Percentiles rank a stretch among this genome's conserved stretches.
Conservation (phyloP, 2,888 invertebrate genomes). For the Andrena marginata region DNA sequence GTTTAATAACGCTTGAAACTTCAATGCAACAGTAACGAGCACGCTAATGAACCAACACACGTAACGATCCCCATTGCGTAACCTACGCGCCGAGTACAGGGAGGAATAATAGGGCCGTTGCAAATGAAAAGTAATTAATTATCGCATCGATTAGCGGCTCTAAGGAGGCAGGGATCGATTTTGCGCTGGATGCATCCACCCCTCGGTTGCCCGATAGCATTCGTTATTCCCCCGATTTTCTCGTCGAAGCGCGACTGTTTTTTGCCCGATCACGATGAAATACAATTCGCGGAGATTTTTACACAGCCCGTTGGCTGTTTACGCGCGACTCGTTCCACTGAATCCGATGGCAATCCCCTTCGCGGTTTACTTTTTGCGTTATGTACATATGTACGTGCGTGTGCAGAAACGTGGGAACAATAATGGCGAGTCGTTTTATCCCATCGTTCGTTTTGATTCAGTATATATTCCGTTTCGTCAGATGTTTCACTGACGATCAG, state of each 20-base stretch:
- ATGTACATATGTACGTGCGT: conserved; percentile 12
- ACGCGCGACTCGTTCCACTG: conserved; percentile 44
- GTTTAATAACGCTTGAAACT: conserved; percentile 37
- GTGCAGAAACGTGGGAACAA: conserved; percentile 18
- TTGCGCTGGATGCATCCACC: too few relatives aligned
- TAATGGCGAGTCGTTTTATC: conserved; percentile 23
- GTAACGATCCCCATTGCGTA: conserved; percentile 41
- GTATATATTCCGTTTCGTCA: neutral
- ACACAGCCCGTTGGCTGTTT: conserved; percentile 46
- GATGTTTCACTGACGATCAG: too few relatives aligned
- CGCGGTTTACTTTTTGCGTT: conserved; percentile 25
- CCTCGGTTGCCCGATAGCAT: conserved; percentile 15
- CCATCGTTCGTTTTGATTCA: neutral
- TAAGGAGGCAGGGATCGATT: conserved; percentile 8
- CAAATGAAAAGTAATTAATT: conserved; percentile 57
- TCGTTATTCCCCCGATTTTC: conserved; percentile 16
- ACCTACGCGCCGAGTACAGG: conserved; percentile 19
- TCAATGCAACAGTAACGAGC: conserved; percentile 52
- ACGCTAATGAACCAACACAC: conserved; percentile 40
- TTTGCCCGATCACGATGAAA: conserved; percentile 22
- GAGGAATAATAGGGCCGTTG: conserved; percentile 28
- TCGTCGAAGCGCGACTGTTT: neutral
- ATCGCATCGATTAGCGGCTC: conserved; percentile 49
- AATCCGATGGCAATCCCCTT: conserved; percentile 32
- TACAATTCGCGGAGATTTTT: conserved; percentile 34